Evolutionary conservation across 2,113 vertebrate species (phyloP), one percentile per base, ranked within the genome.

Genomic region (Phaethornis superciliosus): DNA sequence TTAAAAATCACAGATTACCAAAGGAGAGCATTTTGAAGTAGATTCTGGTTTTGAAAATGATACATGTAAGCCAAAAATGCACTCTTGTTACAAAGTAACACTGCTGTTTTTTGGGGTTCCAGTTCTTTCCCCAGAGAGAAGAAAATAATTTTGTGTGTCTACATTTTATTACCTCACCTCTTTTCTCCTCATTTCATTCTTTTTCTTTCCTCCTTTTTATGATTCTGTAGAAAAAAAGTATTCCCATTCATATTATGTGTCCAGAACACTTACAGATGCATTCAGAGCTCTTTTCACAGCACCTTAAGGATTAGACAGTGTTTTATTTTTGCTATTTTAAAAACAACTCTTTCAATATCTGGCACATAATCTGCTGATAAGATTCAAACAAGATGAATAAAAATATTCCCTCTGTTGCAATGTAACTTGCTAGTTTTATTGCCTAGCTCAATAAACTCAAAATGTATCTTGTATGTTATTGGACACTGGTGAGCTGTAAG

Each of bases 301-400:
- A 89, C 55, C 46, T 77, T 59, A 87, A 95, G 93, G 84, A 89
- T 74, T 80, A 85, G 35, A 71, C 9, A 77, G 33, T 55, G 35
- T 32, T 96, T 96, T 94, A 94, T 92, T 89, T 81, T 70, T 52
- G 28, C 58, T 91, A n/a, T 88, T 94, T 94, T 85, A 91, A 80
- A 96, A 95, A 47, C 35, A 91, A 55, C 59, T 94, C 59, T 77
- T 92, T 85, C 94, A 82, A 94, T 94, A 93, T 72, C 32, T 92
- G 78, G 75, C 42, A 95, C 70, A 76, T 92, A 93, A 87, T 92
- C 81, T 89, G 77, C 69, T 89, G 81, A 93, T 96, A 81, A 87
- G 35, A 94, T 92, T 94, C 78, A 92, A 95, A 92, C 22, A 94
- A 62, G 60, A 71, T 68, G 91, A 94, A 92, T 91, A 95, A 82